Evolutionary conservation across 2,888 invertebrate genomes (phyloP), one percentile per base, ranked within the genome.

Genomic region (Elysia crispata): DNA sequence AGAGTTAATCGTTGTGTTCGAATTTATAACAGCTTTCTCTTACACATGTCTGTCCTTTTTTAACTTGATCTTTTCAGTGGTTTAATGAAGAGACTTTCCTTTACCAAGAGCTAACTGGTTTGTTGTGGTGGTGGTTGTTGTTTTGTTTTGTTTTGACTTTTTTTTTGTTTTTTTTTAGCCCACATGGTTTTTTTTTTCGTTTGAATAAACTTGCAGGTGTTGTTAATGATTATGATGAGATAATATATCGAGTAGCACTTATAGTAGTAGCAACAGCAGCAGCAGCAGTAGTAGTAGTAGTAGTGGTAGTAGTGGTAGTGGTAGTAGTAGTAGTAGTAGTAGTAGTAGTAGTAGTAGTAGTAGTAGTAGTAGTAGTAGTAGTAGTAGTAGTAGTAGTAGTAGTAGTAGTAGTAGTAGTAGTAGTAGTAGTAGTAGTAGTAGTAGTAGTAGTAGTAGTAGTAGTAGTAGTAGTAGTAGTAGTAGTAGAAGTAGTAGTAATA

Each of bases 371-470:
- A 64, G 76, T 41, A 64, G 66, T 64, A 76, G 76, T 41, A 76
- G 76, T 41, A 50, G 67, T 77, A 77, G 76, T 67, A 77, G 67
- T 77, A 67, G 50, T 67, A 67, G 67, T 67, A 77, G 76, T 77
- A 76, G 76, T 50, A 67, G 67, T 76, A 50, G 76, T 76, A 67
- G 76, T 77, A 54, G 76, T 77, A 67, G 76, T 67, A 77, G 77
- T 67, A 54, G 77, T 54, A 66, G 77, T 77, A 77, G 77, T 54
- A 77, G 67, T 67, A 67, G 76, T 77, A 67, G 77, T 77, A 77
- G 77, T 77, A 77, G 76, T 69, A 77, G 77, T 77, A 77, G 77
- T 77, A 77, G 77, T 67, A 77, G 76, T 77, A 67, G 67, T 77
- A 77, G 76, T 67, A 67, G 67, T 77, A 77, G 76, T 77, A 77